Conservation (phyloP, 1,140 invertebrate genomes). For the Megalonaias nervosa region DNA sequence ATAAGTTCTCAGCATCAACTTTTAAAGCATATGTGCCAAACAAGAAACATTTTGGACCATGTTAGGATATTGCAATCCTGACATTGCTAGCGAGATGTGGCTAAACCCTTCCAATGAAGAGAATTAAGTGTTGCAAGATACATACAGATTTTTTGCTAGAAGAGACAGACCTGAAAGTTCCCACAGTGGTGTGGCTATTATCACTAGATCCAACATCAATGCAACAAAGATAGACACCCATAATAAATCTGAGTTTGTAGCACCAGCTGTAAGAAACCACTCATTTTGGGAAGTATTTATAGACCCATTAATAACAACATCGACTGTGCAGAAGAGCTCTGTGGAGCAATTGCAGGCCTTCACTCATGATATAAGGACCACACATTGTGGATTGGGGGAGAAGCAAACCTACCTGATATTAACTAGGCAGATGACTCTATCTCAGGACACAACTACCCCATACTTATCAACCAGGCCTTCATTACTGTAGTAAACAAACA, state of each 20-base stretch:
- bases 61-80: not conserved
- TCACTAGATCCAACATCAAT: constrained; percentile 1
- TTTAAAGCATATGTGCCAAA: constrained; percentile 6
- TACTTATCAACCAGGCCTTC: no score
- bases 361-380: not conserved
- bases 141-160: not conserved
- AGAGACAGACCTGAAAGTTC: not conserved
- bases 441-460: no score
- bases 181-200: constrained; percentile 2
- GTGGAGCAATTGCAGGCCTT: not conserved
- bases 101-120: not conserved
- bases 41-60: not conserved
- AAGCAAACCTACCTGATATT: not conserved
- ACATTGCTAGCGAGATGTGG: not conserved
- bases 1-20: not conserved
- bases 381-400: not conserved
- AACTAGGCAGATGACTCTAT: not conserved
- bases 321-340: not conserved
- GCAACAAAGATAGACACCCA: not conserved
- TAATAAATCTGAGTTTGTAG: not conserved
- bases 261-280: not conserved
- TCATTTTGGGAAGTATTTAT: not conserved
- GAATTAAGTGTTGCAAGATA: not conserved
- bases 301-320: constrained; percentile 6
- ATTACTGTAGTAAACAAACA: not conserved